A percentile compares a stretch with the other conserved stretches of the same genome.
Conservation (phyloP, 2,888 invertebrate species). For the Alloplasta piceator region DNA sequence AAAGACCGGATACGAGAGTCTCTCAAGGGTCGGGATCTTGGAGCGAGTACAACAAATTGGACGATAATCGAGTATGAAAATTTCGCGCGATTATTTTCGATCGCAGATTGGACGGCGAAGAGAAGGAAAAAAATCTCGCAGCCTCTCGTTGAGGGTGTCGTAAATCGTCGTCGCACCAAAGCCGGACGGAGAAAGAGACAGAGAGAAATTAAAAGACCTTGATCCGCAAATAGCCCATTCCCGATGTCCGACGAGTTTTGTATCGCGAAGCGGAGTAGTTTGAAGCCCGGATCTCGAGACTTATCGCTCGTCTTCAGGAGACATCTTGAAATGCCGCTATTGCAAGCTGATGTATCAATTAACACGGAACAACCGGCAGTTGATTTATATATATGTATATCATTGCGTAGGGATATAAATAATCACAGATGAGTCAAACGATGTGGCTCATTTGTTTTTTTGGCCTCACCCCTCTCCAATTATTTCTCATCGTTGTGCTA, state of each 20-base stretch:
- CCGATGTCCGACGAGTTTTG: conserved; percentile 16
- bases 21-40: too few species aligned
- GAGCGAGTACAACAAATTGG: too few species aligned
- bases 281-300: conserved; percentile 5
- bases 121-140: conserved; percentile 26
- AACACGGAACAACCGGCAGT: conserved; percentile 24
- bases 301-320: conserved; percentile 15
- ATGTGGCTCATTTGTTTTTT: too few species aligned
- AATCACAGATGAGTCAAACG: too few species aligned
- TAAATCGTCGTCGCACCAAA: conserved; percentile 59
- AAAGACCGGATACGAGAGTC: too few species aligned
- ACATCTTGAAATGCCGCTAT: conserved; percentile 49
- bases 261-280: conserved; percentile 20
- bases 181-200: conserved; percentile 31
- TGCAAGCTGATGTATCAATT: conserved; percentile 57
- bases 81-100: too few species aligned
- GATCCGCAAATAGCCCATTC: conserved; percentile 66
- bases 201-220: conserved; percentile 60
- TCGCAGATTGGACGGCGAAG: too few species aligned
- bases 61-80: too few species aligned
- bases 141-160: conserved; percentile 47
- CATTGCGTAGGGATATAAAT: too few species aligned
- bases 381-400: too few species aligned
- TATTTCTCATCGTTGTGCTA: too few species aligned
- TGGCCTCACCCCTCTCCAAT: too few species aligned